Evolutionary conservation across 2,113 vertebrate species (phyloP).

Genomic region (Danio rerio): DNA sequence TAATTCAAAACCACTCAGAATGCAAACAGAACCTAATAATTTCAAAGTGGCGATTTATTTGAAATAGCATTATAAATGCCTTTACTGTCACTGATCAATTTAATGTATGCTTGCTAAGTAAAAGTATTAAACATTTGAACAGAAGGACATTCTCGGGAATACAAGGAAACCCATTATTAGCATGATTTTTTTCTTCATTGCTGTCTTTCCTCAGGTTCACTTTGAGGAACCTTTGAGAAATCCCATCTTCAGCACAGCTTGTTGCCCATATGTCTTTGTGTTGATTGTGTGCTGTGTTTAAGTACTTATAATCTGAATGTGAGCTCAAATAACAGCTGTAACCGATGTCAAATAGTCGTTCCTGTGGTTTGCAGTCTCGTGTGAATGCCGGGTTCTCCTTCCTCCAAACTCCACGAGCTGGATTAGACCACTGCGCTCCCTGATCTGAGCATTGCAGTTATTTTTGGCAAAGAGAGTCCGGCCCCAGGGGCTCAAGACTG

Average conservation of each 20-base stretch:
- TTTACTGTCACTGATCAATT: background rate
- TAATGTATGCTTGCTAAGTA: background rate
- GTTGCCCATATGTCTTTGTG: background rate
- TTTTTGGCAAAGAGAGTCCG: slow-evolving; percentile 41
- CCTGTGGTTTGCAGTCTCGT: background rate
- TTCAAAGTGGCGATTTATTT: background rate
- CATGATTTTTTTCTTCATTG: background rate
- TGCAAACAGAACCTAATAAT: too few relatives aligned
- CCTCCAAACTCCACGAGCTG: slow-evolving; percentile 17
- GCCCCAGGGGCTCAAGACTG: slow-evolving; percentile 35
- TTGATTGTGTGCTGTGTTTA: slow-evolving; percentile 1
- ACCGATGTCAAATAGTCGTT: background rate
- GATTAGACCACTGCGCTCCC: slow-evolving; percentile 48
- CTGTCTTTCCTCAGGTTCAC: background rate
- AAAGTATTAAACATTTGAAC: background rate
- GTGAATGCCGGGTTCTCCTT: background rate
- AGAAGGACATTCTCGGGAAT: too few relatives aligned
- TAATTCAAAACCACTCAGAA: too few relatives aligned
- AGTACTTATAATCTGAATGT: slow-evolving; percentile 7
- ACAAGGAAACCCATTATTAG: background rate
- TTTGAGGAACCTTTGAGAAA: slow-evolving; percentile 13
- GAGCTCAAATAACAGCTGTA: slow-evolving; percentile 25
- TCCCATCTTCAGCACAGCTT: slow-evolving; percentile 17
- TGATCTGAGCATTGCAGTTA: slow-evolving; percentile 43
- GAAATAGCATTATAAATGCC: background rate